phyloP scores from a whole-genome alignment of 2,113 vertebrate species.

The Pyrgilauda ruficollis region DNA sequence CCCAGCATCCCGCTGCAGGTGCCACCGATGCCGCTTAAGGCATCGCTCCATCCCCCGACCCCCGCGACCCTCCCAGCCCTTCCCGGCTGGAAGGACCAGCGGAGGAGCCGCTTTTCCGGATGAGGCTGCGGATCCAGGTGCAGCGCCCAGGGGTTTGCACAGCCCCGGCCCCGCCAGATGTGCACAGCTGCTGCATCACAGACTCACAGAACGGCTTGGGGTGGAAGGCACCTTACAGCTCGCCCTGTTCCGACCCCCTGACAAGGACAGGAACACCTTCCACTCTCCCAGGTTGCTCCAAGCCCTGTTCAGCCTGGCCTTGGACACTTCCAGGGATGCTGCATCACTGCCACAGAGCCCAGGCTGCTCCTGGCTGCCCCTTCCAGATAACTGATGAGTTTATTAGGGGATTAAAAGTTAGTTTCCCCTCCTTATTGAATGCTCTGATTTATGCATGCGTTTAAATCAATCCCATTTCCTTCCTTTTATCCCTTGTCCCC shows the following conservation, averaged over 20 bases:
- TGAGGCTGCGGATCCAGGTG: background rate
- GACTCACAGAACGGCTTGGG: background rate
- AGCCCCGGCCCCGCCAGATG: background rate
- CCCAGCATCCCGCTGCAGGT: rapidly evolving
- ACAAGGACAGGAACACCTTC: background rate
- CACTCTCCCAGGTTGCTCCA: background rate
- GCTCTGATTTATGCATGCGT: background rate
- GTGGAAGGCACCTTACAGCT: background rate
- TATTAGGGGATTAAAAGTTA: conserved; percentile 26
- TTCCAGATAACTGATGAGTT: background rate
- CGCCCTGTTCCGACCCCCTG: background rate
- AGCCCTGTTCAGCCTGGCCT: background rate
- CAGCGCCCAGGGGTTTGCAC: background rate
- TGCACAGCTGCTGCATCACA: background rate
- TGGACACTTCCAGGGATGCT: background rate
- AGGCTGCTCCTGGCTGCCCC: background rate
- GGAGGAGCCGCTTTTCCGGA: background rate
- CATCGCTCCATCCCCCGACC: background rate
- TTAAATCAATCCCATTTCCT: conserved; percentile 42
- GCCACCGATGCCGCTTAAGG: rapidly evolving
- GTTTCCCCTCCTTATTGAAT: background rate
- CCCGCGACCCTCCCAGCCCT: rapidly evolving
- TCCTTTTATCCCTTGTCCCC: background rate
- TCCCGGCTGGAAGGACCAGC: rapidly evolving
- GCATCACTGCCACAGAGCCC: background rate